Percentiles rank a stretch among this genome's conserved stretches.
phyloP scores from a whole-genome alignment of 2,113 vertebrate genomes.

The Actinemys pallida region DNA sequence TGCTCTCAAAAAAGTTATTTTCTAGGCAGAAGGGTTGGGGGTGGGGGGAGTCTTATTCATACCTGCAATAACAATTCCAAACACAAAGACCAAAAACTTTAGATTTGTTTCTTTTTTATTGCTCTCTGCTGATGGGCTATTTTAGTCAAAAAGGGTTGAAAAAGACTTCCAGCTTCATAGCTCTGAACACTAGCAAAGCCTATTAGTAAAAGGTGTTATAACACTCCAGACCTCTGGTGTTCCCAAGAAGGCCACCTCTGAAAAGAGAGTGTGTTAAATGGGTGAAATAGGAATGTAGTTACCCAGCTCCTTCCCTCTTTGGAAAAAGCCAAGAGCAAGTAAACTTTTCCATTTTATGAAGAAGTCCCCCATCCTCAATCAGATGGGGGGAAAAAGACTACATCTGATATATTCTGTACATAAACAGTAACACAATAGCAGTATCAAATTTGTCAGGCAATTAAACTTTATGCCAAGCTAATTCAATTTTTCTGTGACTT shows the following conservation, averaged over 20 bases:
- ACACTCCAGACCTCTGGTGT: not conserved
- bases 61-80: conserved; percentile 40
- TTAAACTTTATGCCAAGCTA: conserved; percentile 80
- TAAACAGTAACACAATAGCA: conserved; percentile 68
- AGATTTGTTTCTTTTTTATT: conserved; percentile 34
- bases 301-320: not conserved
- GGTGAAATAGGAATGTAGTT: not conserved
- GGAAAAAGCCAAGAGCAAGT: not conserved
- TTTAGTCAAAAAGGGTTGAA: conserved; percentile 27
- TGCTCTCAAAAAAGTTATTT: not conserved
- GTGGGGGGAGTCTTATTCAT: not conserved
- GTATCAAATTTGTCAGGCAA: conserved; percentile 76
- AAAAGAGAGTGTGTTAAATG: not conserved
- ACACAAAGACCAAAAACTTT: conserved; percentile 25
- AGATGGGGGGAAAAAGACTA: not conserved
- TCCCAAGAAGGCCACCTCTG: not conserved
- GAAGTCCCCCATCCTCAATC: not conserved
- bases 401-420: conserved; percentile 55
- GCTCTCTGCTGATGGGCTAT: conserved; percentile 34
- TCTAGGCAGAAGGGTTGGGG: not conserved
- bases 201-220: not conserved
- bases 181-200: conserved; percentile 40
- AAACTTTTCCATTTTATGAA: conserved; percentile 21
- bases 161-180: conserved; percentile 12
- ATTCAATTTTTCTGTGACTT: conserved; percentile 80